Evolutionary conservation across 1,140 invertebrate genomes (phyloP).

Genomic region (Procambarus clarkii): DNA sequence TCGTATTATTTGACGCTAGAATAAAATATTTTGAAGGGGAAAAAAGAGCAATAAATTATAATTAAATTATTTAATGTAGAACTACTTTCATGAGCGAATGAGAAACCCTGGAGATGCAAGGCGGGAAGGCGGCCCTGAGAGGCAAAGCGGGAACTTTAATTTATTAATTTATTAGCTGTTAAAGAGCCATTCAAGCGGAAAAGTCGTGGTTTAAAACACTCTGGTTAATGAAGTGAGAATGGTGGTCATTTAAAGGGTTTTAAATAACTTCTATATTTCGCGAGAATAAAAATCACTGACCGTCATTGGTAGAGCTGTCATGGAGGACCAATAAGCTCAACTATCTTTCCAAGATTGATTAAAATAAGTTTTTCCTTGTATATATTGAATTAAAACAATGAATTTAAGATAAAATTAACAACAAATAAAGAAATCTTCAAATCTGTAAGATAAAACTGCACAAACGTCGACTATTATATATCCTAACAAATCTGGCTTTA

Average conservation of each 20-base stretch:
- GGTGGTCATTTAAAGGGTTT: not conserved
- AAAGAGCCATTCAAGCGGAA: not conserved
- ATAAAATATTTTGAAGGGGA: not conserved
- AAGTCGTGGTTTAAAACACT: not conserved
- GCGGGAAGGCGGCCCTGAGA: not conserved
- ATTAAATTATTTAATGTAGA: constrained; percentile 16
- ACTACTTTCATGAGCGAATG: constrained; percentile 30
- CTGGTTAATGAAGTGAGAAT: not conserved
- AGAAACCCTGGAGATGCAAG: not conserved
- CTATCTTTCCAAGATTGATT: constrained; percentile 4
- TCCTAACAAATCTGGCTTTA: too few species aligned
- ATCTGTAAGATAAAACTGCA: not conserved
- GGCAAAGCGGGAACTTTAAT: constrained; percentile 31
- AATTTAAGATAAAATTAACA: not conserved
- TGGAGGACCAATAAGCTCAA: constrained; percentile 29
- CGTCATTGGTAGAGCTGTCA: constrained; percentile 45
- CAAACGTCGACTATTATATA: too few species aligned
- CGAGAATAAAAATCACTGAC: not conserved
- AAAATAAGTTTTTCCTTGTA: not conserved
- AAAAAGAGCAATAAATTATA: not conserved
- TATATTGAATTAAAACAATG: not conserved
- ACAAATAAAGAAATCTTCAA: not conserved
- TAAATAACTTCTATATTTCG: too few species aligned
- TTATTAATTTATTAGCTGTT: constrained; percentile 3
- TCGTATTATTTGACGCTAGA: not conserved